These are phyloP conservation scores for Synodontis membranacea DNA, from an alignment of 2,113 vertebrate genomes.

Conservation along the genomic window DNA sequence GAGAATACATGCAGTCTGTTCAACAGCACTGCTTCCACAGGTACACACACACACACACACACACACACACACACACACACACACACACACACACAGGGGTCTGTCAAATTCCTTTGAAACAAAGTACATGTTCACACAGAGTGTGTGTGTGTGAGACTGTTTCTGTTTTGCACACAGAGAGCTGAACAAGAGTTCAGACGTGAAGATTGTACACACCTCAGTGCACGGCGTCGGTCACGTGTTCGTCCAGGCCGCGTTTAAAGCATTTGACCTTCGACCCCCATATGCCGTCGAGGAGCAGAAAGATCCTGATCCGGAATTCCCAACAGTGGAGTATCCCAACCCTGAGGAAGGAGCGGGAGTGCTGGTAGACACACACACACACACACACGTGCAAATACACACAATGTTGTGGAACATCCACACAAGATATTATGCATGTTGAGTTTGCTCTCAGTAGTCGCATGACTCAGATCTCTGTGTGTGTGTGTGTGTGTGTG, in stretches of 20 bases:
- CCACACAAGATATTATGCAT: too few relatives aligned
- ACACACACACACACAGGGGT: not conserved
- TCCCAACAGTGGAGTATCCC: constrained; percentile 93
- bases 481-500: constrained; percentile 37
- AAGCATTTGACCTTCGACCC: constrained; percentile 86
- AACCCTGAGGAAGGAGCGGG: constrained; percentile 97
- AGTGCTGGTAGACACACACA: constrained; percentile 81
- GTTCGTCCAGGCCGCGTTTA: constrained; percentile 90
- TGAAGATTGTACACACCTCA: constrained; percentile 94
- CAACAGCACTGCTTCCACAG: constrained; percentile 92
- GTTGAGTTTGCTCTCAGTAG: not conserved
- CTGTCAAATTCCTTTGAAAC: not conserved
- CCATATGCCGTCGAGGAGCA: constrained; percentile 91
- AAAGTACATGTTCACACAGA: not conserved
- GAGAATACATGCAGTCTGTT: constrained; percentile 85
- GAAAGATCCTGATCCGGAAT: constrained; percentile 93
- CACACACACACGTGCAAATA: constrained; percentile 18
- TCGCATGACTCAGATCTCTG: not conserved
- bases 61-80: not conserved
- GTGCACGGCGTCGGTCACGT: constrained; percentile 92
- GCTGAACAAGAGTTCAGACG: constrained; percentile 80
- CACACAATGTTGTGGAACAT: not conserved
- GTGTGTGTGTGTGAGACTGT: not conserved
- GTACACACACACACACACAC: constrained; percentile 60
- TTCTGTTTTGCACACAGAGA: constrained; percentile 70